phyloP scores from a whole-genome alignment of 2,113 vertebrate species.

The Nothoprocta pentlandii region DNA sequence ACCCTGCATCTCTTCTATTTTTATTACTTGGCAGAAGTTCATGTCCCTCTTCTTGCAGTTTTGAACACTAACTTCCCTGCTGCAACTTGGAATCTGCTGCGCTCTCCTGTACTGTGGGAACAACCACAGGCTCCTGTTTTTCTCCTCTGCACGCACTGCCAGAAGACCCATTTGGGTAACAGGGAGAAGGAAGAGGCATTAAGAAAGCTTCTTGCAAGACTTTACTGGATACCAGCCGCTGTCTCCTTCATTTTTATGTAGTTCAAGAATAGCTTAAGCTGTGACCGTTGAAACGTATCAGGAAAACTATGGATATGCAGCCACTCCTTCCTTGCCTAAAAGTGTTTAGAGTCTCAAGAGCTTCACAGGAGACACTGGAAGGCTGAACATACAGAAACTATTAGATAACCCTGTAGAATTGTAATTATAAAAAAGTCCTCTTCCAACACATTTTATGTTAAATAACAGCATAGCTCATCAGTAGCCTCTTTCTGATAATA shows the following conservation, averaged over 20 bases:
- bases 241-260: background rate
- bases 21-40: background rate
- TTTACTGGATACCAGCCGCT: background rate
- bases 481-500: background rate
- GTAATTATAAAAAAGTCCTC: background rate
- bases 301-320: background rate
- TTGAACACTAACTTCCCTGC: background rate
- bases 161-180: background rate
- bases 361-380: background rate
- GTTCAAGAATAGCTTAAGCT: background rate
- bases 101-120: background rate
- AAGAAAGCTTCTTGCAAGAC: background rate
- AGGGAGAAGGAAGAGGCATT: background rate
- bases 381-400: background rate
- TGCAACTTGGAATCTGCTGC: background rate
- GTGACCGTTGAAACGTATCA: background rate
- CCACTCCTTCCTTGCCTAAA: background rate
- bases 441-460: background rate
- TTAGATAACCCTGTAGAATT: too few species aligned
- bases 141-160: background rate
- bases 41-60: background rate
- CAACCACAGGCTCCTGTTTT: background rate
- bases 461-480: background rate
- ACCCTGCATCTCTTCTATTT: background rate
- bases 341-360: background rate